These are phyloP conservation scores for Desmodus rotundus DNA, from an alignment of 2,113 vertebrate species.

Conservation along the genomic window DNA sequence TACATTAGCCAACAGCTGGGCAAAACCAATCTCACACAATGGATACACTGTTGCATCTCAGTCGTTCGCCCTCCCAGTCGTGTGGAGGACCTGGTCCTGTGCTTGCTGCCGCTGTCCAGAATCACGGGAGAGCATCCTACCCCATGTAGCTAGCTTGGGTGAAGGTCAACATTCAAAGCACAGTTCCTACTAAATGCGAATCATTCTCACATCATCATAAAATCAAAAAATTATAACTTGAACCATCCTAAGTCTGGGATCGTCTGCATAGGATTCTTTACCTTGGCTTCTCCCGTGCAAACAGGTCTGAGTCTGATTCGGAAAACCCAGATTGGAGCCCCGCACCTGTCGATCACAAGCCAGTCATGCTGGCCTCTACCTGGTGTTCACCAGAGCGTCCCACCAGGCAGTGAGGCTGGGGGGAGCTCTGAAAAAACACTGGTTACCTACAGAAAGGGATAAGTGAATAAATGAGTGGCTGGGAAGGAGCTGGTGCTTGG, in stretches of 20 bases:
- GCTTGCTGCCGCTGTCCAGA: background rate
- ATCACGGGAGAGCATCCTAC: background rate
- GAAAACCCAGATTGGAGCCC: background rate
- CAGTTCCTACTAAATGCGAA: background rate
- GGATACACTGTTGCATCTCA: background rate
- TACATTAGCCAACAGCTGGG: too few relatives aligned
- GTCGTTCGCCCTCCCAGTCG: background rate
- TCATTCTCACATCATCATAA: background rate
- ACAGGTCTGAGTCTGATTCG: background rate
- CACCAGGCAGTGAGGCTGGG: background rate
- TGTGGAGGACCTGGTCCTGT: background rate
- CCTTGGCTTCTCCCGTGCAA: background rate
- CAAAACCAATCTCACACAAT: too few relatives aligned
- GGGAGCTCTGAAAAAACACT: background rate
- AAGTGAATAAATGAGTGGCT: background rate
- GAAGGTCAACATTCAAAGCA: background rate
- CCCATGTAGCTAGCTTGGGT: background rate
- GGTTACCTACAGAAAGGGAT: too few relatives aligned
- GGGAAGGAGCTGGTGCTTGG: background rate
- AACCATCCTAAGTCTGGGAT: background rate
- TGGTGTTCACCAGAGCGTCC: background rate
- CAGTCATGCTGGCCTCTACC: background rate
- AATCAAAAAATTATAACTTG: background rate
- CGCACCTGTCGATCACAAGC: background rate
- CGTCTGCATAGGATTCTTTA: background rate